Base-by-base conservation (phyloP, 2,888 invertebrate genomes). In the Melolontha melolontha region DNA sequence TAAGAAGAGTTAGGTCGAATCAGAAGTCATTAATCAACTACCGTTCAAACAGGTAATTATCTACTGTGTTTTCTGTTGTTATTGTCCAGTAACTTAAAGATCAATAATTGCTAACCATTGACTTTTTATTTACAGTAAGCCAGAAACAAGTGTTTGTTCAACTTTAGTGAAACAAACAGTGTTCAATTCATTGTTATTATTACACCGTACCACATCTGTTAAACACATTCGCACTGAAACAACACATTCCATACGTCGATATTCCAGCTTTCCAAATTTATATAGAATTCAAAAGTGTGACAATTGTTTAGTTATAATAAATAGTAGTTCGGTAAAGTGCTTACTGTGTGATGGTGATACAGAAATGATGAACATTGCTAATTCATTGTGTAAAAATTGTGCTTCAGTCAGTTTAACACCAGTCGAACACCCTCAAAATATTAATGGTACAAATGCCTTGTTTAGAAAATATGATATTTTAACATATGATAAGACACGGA, bases 321-420 rank as follows among this genome's bases (percentile, higher is more conserved):
- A 63, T 49, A 74, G 75, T 63, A 73, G 70, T 57, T 59, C 75
- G 47, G 66, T 70, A 44, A 70, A 64, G 75, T 83, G 83, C 72
- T 64, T 82, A 57, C 72, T 78, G 63, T 83, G 82, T 78, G 77
- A 79, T 70, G 70, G 70, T 55, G 66, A 70, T 54, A 71, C 76
- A 66, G 75, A 77, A 72, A 82, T 73, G 75, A 84, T 83, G 82
- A 82, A 81, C 74, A 73, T 81, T 67, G 77, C 79, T 51, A 80
- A 79, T 74, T 79, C 81, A 67, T 79, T 80, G 59, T 83, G 81
- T 75, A 83, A 81, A 76, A 79, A 79, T 72, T 83, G 81, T 77
- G 76, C 78, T 66, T 76, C 77, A 66, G 73, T 72, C 14, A 71
- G 73, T 65, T 72, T 82, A 68, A 80, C 81, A 22, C 81, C 82